A percentile compares a stretch with the other conserved stretches of the same genome.
These are phyloP conservation scores for Holothuria scabra DNA, from an alignment of 53 echinoderm and acorn worm species.

Conservation along the genomic window DNA sequence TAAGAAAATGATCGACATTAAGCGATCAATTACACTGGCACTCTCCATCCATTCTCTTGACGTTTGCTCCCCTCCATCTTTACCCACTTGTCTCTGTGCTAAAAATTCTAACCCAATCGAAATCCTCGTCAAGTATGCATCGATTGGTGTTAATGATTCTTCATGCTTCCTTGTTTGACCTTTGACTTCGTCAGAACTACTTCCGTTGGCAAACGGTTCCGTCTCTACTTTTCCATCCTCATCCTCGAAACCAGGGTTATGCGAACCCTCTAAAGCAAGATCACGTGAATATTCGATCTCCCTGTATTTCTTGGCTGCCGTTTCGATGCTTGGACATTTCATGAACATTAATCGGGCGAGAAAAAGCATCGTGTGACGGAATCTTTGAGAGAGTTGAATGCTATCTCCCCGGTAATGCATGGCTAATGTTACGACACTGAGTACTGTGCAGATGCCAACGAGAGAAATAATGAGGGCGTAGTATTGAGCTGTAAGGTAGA, in stretches of 20 bases:
- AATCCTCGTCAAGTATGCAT: slow-evolving; percentile 72
- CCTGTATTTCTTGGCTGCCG: slow-evolving; percentile 21
- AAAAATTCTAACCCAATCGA: slow-evolving; percentile 67
- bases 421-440: slow-evolving; percentile 66
- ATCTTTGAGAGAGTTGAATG: slow-evolving; percentile 71
- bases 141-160: slow-evolving; percentile 50
- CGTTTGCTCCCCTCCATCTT: slow-evolving; percentile 65
- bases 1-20: slow-evolving; percentile 66
- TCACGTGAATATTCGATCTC: slow-evolving; percentile 20
- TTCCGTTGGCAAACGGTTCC: background rate
- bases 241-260: slow-evolving; percentile 84
- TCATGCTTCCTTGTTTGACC: background rate
- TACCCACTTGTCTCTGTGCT: slow-evolving; percentile 54
- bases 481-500: slow-evolving; percentile 73
- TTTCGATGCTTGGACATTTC: slow-evolving; percentile 9
- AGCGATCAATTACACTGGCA: slow-evolving; percentile 77
- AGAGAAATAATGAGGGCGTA: slow-evolving; percentile 78
- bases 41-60: slow-evolving; percentile 87
- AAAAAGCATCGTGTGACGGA: slow-evolving; percentile 64
- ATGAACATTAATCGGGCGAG: background rate
- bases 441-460: slow-evolving; percentile 75
- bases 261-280: slow-evolving; percentile 56
- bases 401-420: slow-evolving; percentile 87
- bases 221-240: slow-evolving; percentile 66
- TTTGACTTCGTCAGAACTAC: background rate